These are phyloP conservation scores for Cavia aperea DNA, from an alignment of 2,113 vertebrate genomes.

Conservation along the genomic window DNA sequence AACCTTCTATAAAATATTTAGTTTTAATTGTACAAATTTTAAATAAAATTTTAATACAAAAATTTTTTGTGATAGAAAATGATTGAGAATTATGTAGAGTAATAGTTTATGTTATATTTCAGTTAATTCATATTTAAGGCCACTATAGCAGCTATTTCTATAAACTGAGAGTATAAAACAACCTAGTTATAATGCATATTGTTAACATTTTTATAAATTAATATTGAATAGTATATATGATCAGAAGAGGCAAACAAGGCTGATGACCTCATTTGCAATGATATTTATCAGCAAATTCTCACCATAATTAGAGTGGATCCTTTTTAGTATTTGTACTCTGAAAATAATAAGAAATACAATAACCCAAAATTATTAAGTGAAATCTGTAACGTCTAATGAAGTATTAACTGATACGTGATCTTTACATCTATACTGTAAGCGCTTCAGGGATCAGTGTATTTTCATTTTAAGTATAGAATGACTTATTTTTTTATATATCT, in stretches of 20 bases:
- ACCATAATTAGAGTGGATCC: neutral
- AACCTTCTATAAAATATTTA: slow-evolving; percentile 5
- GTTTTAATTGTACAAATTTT: slow-evolving; percentile 12
- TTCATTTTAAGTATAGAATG: neutral
- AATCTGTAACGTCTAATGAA: neutral
- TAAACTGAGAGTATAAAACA: neutral
- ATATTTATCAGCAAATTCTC: neutral
- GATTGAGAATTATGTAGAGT: neutral
- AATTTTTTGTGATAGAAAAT: neutral
- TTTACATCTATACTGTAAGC: neutral
- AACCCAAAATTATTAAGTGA: neutral
- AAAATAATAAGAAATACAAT: slow-evolving; percentile 4
- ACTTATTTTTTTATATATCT: neutral
- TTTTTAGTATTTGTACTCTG: neutral
- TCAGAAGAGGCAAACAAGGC: neutral
- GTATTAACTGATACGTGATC: neutral
- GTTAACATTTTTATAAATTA: neutral
- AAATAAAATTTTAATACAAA: slow-evolving; percentile 11
- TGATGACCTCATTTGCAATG: slow-evolving; percentile 25
- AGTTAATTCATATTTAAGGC: neutral
- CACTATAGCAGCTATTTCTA: neutral
- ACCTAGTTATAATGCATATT: neutral
- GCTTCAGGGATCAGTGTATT: neutral
- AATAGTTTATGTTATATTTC: neutral
- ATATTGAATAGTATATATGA: neutral